Evolutionary conservation across 2,888 invertebrate genomes (phyloP).

Genomic region (Hipparchia sbordonii): DNA sequence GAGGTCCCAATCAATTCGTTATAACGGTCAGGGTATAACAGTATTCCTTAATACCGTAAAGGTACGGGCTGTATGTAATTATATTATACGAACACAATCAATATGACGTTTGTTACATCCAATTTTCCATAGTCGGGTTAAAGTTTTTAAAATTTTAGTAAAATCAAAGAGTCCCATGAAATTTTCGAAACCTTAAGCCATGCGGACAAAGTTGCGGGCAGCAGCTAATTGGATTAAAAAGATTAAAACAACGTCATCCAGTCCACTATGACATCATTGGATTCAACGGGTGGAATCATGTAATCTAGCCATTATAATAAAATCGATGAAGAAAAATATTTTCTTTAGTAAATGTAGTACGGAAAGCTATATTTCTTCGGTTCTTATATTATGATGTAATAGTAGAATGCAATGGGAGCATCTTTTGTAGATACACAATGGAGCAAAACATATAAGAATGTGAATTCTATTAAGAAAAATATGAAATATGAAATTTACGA

Average conservation of each 20-base stretch:
- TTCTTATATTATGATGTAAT: not conserved
- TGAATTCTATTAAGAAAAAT: slow-evolving; percentile 3
- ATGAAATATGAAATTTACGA: not conserved
- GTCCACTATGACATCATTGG: not conserved
- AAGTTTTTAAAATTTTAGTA: no score
- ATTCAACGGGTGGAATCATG: not conserved
- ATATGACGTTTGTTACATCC: no score
- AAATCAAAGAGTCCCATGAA: no score
- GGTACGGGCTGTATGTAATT: no score
- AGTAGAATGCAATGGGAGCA: not conserved
- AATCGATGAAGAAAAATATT: not conserved
- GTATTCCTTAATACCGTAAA: no score
- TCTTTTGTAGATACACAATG: slow-evolving; percentile 9
- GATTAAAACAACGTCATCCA: not conserved
- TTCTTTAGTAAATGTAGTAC: not conserved
- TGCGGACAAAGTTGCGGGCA: no score
- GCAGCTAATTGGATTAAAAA: no score
- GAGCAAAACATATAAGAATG: not conserved
- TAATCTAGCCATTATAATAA: not conserved
- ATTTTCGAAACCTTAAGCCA: no score
- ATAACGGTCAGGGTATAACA: no score
- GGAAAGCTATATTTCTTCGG: not conserved
- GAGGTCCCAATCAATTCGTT: no score
- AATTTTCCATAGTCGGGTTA: no score
- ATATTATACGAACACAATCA: no score